These are phyloP conservation scores for Parnassius glacialis DNA, from an alignment of 2,888 invertebrate species.

Conservation along the genomic window DNA sequence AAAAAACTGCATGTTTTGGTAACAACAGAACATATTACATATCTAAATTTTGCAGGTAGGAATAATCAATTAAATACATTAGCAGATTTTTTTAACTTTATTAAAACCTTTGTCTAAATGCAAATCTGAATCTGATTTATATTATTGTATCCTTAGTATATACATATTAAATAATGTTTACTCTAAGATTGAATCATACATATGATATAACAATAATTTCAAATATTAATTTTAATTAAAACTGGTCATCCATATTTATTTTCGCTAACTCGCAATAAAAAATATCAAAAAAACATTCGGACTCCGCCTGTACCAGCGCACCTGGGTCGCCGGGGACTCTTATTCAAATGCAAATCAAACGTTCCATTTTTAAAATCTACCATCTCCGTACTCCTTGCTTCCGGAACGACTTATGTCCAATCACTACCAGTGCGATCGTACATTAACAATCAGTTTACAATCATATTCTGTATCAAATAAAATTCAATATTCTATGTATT, in stretches of 20 bases:
- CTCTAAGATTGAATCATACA: too few species aligned
- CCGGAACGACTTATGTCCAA: conserved; percentile 78
- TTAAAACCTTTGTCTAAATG: too few species aligned
- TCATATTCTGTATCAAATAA: conserved; percentile 31
- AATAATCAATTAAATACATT: too few species aligned
- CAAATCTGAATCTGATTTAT: too few species aligned
- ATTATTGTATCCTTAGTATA: too few species aligned
- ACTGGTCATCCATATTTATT: conserved; percentile 64
- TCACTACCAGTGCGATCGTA: conserved; percentile 50
- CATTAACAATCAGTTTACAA: conserved; percentile 38
- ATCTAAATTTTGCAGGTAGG: too few species aligned
- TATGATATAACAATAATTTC: too few species aligned
- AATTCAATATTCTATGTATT: conserved; percentile 35
- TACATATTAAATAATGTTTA: too few species aligned
- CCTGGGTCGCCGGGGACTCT: conserved; percentile 79
- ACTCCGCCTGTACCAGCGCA: conserved; percentile 66
- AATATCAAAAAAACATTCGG: conserved; percentile 56
- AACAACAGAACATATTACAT: too few species aligned
- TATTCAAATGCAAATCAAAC: conserved; percentile 82
- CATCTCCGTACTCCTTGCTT: conserved; percentile 76
- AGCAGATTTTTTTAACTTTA: too few species aligned
- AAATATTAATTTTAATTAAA: conserved; percentile 42
- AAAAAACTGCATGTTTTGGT: too few species aligned
- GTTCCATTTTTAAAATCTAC: conserved; percentile 82
- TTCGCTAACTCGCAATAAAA: conserved; percentile 39